Evolutionary conservation across 2,113 vertebrate genomes (phyloP).

Genomic region (Xyliphius kryptos): DNA sequence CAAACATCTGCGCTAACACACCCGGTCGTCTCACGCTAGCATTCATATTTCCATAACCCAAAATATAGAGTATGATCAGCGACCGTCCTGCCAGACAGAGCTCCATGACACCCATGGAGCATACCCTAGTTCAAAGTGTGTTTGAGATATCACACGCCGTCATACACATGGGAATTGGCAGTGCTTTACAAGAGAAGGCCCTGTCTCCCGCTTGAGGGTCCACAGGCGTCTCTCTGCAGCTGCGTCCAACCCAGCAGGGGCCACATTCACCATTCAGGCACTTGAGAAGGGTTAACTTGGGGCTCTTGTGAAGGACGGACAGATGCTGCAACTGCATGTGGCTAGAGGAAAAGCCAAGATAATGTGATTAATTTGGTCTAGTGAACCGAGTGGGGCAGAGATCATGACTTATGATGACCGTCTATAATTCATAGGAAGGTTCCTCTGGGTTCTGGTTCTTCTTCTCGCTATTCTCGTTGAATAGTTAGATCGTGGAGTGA

Average conservation of each 20-base stretch:
- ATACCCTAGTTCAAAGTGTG: constrained; percentile 36
- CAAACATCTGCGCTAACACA: no score
- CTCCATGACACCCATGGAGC: no score
- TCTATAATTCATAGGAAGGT: no score
- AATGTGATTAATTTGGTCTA: no score
- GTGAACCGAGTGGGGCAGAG: no score
- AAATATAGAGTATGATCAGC: no score
- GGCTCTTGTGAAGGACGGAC: background rate
- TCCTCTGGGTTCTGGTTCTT: no score
- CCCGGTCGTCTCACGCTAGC: no score
- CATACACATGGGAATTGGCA: constrained; percentile 15
- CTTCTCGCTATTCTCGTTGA: no score
- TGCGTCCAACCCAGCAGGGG: constrained; percentile 30
- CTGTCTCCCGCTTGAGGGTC: constrained; percentile 22
- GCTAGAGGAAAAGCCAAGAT: background rate
- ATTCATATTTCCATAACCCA: no score
- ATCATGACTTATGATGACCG: background rate
- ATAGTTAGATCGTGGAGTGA: no score
- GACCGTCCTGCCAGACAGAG: no score
- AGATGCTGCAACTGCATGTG: background rate
- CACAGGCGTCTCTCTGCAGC: constrained; percentile 35
- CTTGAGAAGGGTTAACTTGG: constrained; percentile 34
- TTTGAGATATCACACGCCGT: constrained; percentile 33
- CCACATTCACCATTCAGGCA: constrained; percentile 21
- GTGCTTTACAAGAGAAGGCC: constrained; percentile 33